A percentile compares a stretch with the other conserved stretches of the same genome.
Evolutionary conservation across 2,888 invertebrate genomes (phyloP).

Genomic region (Halictus ligatus): DNA sequence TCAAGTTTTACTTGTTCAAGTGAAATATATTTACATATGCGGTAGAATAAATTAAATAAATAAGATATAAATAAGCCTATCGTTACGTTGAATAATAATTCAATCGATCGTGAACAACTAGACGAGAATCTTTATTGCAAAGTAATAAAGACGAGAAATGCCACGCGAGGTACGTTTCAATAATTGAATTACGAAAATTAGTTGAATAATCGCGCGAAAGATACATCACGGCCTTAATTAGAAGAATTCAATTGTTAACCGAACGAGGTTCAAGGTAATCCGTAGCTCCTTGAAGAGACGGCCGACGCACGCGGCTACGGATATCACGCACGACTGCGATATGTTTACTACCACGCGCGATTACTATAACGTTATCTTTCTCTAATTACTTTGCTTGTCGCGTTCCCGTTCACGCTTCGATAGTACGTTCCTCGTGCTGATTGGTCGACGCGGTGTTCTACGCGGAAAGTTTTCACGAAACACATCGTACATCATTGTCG

Average conservation of each 20-base stretch:
- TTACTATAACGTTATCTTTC: slow-evolving; percentile 39
- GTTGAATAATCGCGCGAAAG: slow-evolving; percentile 45
- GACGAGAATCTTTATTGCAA: slow-evolving; percentile 11
- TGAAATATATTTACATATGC: slow-evolving; percentile 41
- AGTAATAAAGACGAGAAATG: slow-evolving; percentile 29
- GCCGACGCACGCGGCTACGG: slow-evolving; percentile 59
- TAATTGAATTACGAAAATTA: slow-evolving; percentile 35
- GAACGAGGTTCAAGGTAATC: slow-evolving; percentile 69
- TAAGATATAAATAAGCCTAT: slow-evolving; percentile 43
- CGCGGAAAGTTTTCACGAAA: not conserved
- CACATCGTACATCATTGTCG: not conserved
- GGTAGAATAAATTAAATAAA: slow-evolving; percentile 37
- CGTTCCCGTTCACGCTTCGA: not conserved
- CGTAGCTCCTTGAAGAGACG: slow-evolving; percentile 44
- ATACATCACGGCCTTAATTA: slow-evolving; percentile 58
- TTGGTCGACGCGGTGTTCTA: slow-evolving; percentile 22
- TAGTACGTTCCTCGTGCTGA: slow-evolving; percentile 30
- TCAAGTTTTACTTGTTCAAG: not conserved
- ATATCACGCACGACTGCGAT: slow-evolving; percentile 55
- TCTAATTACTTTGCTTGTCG: slow-evolving; percentile 18
- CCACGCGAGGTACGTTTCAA: slow-evolving; percentile 11
- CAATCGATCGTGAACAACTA: slow-evolving; percentile 32
- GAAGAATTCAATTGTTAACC: slow-evolving; percentile 33
- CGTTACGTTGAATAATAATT: slow-evolving; percentile 25
- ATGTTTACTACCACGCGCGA: slow-evolving; percentile 27